These are phyloP conservation scores for Ethmia dodecea DNA, from an alignment of 2,888 invertebrate genomes.

Conservation along the genomic window DNA sequence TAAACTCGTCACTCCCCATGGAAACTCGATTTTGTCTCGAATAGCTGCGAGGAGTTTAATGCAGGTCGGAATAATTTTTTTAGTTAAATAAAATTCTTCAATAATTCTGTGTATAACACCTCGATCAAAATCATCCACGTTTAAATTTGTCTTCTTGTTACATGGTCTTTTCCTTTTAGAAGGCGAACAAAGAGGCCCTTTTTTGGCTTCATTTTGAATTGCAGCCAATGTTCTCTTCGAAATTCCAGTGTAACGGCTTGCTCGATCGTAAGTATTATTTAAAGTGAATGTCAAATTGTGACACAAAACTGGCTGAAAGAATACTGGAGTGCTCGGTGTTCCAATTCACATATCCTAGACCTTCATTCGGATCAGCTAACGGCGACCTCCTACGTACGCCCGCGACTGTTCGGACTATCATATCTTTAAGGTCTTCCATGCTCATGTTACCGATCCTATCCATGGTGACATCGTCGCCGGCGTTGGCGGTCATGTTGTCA, in stretches of 20 bases:
- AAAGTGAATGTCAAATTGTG: slow-evolving; percentile 7
- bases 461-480: no score
- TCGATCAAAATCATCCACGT: slow-evolving; percentile 10
- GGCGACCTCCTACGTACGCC: no score
- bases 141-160: slow-evolving; percentile 2
- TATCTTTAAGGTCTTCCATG: no score
- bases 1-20: slow-evolving; percentile 14
- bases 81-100: slow-evolving; percentile 11
- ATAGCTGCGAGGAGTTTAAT: slow-evolving; percentile 11
- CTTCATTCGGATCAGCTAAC: no score
- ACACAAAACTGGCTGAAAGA: no score
- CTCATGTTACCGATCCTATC: no score
- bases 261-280: slow-evolving; percentile 13
- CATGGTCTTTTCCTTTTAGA: slow-evolving; percentile 8
- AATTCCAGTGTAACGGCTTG: slow-evolving; percentile 12
- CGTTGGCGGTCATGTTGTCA: no score
- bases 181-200: slow-evolving; percentile 10
- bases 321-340: no score
- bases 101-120: slow-evolving; percentile 12
- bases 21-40: slow-evolving; percentile 14
- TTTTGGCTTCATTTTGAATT: slow-evolving; percentile 11
- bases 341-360: no score
- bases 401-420: no score
- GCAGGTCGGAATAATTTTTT: slow-evolving; percentile 11
- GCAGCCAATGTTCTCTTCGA: slow-evolving; percentile 12